These are phyloP conservation scores for Spialia ferax DNA, from an alignment of 2,888 invertebrate genomes.

Conservation along the genomic window DNA sequence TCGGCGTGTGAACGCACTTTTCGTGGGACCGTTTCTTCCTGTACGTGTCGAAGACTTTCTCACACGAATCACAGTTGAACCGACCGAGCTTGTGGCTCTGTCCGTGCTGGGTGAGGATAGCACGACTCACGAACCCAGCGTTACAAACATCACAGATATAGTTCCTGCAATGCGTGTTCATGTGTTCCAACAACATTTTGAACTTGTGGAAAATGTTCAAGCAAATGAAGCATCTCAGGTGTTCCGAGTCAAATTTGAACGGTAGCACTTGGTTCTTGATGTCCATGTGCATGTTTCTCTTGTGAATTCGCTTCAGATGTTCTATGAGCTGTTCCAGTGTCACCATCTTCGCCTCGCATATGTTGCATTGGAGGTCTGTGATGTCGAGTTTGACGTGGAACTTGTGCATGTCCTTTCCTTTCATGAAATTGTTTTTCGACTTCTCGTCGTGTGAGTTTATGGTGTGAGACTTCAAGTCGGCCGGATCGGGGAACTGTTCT, in stretches of 20 bases:
- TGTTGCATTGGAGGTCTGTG: constrained; percentile 54
- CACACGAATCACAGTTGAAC: constrained; percentile 68
- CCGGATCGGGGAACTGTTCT: constrained; percentile 52
- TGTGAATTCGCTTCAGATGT: constrained; percentile 51
- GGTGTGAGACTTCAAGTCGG: constrained; percentile 62
- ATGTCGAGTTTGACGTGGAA: constrained; percentile 65
- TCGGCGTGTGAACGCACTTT: constrained; percentile 67
- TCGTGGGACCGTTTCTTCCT: constrained; percentile 76
- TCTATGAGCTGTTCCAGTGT: constrained; percentile 51
- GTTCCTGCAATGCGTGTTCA: constrained; percentile 71
- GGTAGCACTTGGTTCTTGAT: constrained; percentile 60
- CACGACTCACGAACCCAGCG: constrained; percentile 66
- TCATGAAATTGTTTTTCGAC: constrained; percentile 53
- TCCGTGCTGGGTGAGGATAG: constrained; percentile 61
- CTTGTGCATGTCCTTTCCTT: constrained; percentile 47
- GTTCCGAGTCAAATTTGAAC: constrained; percentile 57
- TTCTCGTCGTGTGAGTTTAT: constrained; percentile 53
- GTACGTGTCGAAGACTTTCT: constrained; percentile 78
- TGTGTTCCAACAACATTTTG: constrained; percentile 65
- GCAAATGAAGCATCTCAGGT: constrained; percentile 54
- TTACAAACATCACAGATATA: constrained; percentile 67
- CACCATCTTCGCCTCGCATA: constrained; percentile 49
- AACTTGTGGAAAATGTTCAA: constrained; percentile 54
- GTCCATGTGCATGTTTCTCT: constrained; percentile 49
- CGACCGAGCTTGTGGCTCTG: constrained; percentile 63